A percentile compares a stretch with the other conserved stretches of the same genome.
These are phyloP conservation scores for Drosophila baimaii DNA, from an alignment of 1,140 invertebrate genomes.

Conservation along the genomic window DNA sequence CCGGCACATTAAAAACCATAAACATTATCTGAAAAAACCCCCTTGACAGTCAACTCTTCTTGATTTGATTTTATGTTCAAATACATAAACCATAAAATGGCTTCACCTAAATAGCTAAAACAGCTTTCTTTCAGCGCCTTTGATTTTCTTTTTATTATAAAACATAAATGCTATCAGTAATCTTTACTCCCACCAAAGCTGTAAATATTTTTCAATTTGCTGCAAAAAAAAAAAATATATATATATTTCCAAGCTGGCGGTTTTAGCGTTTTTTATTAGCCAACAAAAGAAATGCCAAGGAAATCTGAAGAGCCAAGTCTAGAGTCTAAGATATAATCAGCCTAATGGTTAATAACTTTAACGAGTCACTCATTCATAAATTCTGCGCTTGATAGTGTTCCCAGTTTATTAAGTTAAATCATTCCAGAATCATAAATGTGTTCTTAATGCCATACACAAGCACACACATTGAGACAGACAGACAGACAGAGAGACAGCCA, in stretches of 20 bases:
- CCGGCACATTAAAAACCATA: neutral
- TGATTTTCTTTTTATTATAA: slow-evolving; percentile 20
- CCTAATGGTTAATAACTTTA: slow-evolving; percentile 39
- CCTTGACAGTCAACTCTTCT: neutral
- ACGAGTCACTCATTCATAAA: slow-evolving; percentile 64
- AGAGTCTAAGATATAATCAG: slow-evolving; percentile 7
- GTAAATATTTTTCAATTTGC: slow-evolving; percentile 37
- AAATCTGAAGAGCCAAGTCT: slow-evolving; percentile 1
- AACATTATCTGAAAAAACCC: neutral
- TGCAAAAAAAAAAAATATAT: too few relatives aligned
- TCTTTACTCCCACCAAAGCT: neutral
- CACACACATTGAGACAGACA: slow-evolving; percentile 21
- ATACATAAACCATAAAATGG: slow-evolving; percentile 4
- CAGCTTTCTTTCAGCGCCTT: neutral
- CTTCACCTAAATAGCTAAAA: neutral
- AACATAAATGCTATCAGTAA: slow-evolving; percentile 26
- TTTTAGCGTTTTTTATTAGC: slow-evolving; percentile 20
- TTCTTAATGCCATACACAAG: slow-evolving; percentile 42
- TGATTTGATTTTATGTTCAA: slow-evolving; percentile 25
- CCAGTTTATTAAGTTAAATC: slow-evolving; percentile 55
- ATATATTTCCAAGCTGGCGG: slow-evolving; percentile 10
- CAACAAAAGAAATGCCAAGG: slow-evolving; percentile 5
- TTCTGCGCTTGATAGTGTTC: slow-evolving; percentile 43
- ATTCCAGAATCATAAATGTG: slow-evolving; percentile 51
- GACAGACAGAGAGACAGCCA: neutral